Evolutionary conservation across 2,113 vertebrate genomes (phyloP).

Genomic region (Nesospiza acunhae): DNA sequence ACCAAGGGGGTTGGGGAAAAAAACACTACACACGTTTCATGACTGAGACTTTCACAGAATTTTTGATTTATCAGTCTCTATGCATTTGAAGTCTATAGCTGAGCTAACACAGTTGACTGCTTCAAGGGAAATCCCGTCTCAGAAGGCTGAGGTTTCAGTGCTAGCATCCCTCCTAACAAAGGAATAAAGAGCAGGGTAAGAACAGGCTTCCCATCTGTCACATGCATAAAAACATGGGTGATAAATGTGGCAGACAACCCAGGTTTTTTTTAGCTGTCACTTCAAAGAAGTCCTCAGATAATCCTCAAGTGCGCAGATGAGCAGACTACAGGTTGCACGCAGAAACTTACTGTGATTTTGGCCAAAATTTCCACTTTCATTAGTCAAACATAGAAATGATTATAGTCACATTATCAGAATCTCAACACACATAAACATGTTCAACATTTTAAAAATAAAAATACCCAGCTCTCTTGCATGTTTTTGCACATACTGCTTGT

Average conservation of each 20-base stretch:
- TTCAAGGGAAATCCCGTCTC: neutral
- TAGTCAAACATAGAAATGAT: neutral
- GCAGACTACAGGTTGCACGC: fast-evolving
- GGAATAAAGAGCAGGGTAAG: neutral
- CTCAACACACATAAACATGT: neutral
- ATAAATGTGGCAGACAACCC: neutral
- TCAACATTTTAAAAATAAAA: neutral
- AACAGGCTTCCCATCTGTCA: neutral
- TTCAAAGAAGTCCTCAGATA: neutral
- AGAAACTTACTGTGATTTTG: neutral
- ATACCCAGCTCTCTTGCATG: neutral
- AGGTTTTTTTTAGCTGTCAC: neutral
- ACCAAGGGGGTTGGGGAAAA: fast-evolving
- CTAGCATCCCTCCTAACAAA: neutral
- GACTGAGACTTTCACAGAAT: neutral
- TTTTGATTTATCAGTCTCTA: neutral
- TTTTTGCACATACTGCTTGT: neutral
- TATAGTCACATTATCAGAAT: neutral
- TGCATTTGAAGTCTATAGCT: neutral
- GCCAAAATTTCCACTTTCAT: neutral
- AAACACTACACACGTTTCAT: neutral
- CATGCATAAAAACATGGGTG: neutral
- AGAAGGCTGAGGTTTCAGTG: neutral
- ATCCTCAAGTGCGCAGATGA: fast-evolving
- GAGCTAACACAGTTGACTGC: neutral